Evolutionary conservation across 2,113 vertebrate species (phyloP), one percentile per base, ranked within the genome.

Genomic region (Lasiurus borealis): DNA sequence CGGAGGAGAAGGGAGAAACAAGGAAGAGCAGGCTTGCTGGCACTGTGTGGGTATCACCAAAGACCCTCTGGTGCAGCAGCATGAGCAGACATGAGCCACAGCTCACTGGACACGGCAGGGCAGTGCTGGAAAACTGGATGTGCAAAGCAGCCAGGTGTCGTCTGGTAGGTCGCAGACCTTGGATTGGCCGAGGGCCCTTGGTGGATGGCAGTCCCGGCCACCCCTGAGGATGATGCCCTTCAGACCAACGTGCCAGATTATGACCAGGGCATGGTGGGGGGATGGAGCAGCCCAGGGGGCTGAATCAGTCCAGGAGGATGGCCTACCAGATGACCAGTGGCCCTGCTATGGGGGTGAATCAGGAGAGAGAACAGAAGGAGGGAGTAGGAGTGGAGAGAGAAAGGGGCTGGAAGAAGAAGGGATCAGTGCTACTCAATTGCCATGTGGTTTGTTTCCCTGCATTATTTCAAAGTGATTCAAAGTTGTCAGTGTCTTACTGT

Each of bases 351-450:
- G 71, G 52, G 71, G 8, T 4, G 21, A 23, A 19, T 48, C 48
- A 40, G 84, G 48, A 64, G 40, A 64, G 69, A 80, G 25, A 46
- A 46, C 9, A 27, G 78, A 59, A 23, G 54, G 52, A 36, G 44
- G 81, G 29, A 31, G 12, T 16, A 46, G 40, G 73, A 78, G 34
- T 11, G 73, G 36, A 40, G 87, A 50, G 15, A 16, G 15, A 15
- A 52, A 16, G 0, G n/a, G n/a, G 72, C 15, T 3, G 23, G 15
- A 14, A 8, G 52, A 77, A 50, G 69, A 40, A 76, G 19, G 54
- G 76, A 3, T 14, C 0, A 0, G n/a, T 4, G 25, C 57, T 23
- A 1, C 52, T 27, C 19, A 4, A 40, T 5, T 46, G 48, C 66
- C 48, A 31, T 23, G 2, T 1, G 16, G 31, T 73, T 14, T 18